Evolutionary conservation across 2,113 vertebrate species (phyloP), one percentile per base, ranked within the genome.

Genomic region (Taurulus bubalis): DNA sequence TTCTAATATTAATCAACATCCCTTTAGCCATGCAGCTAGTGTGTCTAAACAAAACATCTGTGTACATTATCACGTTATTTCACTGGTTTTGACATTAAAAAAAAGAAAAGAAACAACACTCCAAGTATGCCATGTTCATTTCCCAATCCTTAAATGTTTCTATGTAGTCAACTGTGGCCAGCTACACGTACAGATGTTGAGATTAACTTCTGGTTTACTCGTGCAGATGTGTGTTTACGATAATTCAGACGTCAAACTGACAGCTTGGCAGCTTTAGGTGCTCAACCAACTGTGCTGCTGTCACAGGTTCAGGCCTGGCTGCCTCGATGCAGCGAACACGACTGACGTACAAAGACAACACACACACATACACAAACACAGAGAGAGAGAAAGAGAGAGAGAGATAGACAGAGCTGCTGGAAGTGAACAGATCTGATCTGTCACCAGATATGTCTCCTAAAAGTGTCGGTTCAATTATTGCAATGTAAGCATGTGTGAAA

Each of bases 161-260:
- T 60, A 49, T 42, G 55, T 65, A 66, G 42, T 79, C 58, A 45
- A 36, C 55, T 77, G 62, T 80, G 58, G 55, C 36, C 49, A 58
- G 49, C 36, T 74, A 14, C 49, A 60, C 16, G n/a, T 68, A 38
- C 84, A 88, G 83, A 88, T 90, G 92, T 80, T 79, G 78, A 75
- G 69, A 87, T 87, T 79, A 87, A 40, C 80, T 81, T 59, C 6
- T 15, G 58, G 82, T 75, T 86, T 71, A 84, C 75, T 74, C 47
- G 66, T 85, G 69, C 89, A 90, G 87, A 84, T 87, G 80, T 82
- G 86, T 71, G 58, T 16, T 64, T 53, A 55, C 80, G 84, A 75
- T 91, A 91, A 94, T 92, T 90, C 83, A 92, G 88, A 91, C 76
- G 83, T 94, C 90, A 89, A 74, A 75, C 66, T 88, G 92, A 91